These are phyloP conservation scores for Tauraco hartlaubi DNA, from an alignment of 2,797 vertebrate genomes.

Conservation along the genomic window DNA sequence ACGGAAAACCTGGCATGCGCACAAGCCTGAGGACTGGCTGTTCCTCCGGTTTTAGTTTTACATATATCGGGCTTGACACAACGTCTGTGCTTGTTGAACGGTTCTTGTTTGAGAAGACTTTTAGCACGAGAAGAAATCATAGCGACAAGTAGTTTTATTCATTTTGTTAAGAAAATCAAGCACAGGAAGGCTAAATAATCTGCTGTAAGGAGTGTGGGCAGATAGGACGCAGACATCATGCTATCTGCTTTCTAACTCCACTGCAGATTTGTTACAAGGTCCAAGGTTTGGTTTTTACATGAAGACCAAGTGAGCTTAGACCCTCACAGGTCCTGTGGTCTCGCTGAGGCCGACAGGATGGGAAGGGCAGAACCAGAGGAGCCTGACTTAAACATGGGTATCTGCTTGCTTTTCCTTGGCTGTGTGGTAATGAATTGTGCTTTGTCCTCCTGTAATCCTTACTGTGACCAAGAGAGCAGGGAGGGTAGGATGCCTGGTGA, in stretches of 20 bases:
- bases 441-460: background rate
- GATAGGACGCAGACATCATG: background rate
- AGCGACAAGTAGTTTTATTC: background rate
- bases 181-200: background rate
- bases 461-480: background rate
- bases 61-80: background rate
- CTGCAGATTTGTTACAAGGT: background rate
- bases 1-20: background rate
- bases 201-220: background rate
- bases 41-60: background rate
- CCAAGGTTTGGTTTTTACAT: rapidly evolving
- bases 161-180: background rate
- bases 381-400: too few species aligned
- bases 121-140: background rate
- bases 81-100: background rate
- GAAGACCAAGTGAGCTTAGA: background rate
- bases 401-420: background rate
- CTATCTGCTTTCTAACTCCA: background rate
- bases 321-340: background rate
- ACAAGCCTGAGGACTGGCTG: background rate
- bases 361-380: background rate
- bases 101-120: background rate
- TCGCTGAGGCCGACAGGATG: rapidly evolving
- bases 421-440: background rate
- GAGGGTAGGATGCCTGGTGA: background rate